Conservation (phyloP, 2,888 invertebrate species). For the Mythimna loreyi region DNA sequence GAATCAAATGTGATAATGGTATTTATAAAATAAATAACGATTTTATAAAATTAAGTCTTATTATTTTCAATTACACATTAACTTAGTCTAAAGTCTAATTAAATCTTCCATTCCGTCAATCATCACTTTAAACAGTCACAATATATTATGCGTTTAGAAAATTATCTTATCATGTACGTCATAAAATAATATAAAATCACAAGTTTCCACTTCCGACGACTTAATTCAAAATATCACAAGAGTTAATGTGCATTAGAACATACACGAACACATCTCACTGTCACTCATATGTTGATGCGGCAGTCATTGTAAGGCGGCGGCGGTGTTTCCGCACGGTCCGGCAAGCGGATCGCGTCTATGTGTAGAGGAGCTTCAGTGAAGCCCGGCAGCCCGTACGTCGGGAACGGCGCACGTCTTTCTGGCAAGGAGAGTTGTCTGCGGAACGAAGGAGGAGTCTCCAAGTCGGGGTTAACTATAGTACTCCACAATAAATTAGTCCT, state of each 20-base stretch:
- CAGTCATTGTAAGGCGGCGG: constrained; percentile 88
- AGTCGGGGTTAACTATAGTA: constrained; percentile 78
- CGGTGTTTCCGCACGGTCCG: constrained; percentile 83
- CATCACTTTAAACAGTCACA: background rate
- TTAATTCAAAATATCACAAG: constrained; percentile 58
- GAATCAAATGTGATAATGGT: constrained; percentile 87
- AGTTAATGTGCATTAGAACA: constrained; percentile 23
- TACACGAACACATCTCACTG: too few relatives aligned
- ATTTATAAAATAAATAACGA: constrained; percentile 81
- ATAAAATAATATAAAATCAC: constrained; percentile 4
- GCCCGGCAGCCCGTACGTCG: constrained; percentile 75
- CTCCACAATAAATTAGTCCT: constrained; percentile 84
- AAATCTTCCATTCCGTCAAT: constrained; percentile 1
- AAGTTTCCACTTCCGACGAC: constrained; percentile 21
- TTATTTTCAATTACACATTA: constrained; percentile 38
- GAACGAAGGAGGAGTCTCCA: constrained; percentile 84
- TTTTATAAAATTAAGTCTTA: constrained; percentile 60
- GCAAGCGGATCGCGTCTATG: constrained; percentile 78
- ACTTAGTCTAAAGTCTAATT: constrained; percentile 6
- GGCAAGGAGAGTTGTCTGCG: constrained; percentile 80
- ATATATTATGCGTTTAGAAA: background rate
- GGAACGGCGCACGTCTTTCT: constrained; percentile 73
- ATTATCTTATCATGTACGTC: constrained; percentile 14
- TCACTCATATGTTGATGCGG: constrained; percentile 73
- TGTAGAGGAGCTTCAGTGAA: constrained; percentile 73